Conservation (phyloP, 2,113 vertebrate species). For the Paraplagusia blochii region DNA sequence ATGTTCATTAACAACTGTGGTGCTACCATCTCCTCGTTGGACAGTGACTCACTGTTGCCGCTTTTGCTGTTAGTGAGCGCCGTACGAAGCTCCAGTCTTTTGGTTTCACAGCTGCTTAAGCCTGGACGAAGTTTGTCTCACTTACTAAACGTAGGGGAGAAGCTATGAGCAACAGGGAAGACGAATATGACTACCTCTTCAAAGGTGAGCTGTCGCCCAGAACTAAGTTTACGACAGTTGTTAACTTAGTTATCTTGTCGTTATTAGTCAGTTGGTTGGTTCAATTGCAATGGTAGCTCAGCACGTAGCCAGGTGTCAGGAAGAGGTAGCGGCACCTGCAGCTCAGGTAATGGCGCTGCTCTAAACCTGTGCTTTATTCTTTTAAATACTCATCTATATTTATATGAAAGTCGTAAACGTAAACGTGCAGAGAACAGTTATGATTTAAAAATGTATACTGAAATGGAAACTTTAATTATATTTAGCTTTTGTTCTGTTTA, state of each 20-base stretch:
- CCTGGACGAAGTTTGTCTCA: slow-evolving; percentile 50
- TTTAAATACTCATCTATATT: too few relatives aligned
- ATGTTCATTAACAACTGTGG: neutral
- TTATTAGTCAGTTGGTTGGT: neutral
- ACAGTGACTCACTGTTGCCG: neutral
- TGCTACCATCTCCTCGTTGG: fast-evolving
- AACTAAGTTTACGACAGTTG: slow-evolving; percentile 15
- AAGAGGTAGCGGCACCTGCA: slow-evolving; percentile 22
- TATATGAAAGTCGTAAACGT: too few relatives aligned
- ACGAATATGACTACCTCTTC: slow-evolving; percentile 87
- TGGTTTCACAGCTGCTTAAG: slow-evolving; percentile 26
- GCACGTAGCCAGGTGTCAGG: neutral
- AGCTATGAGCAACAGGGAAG: slow-evolving; percentile 80
- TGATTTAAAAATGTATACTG: too few relatives aligned
- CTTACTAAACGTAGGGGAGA: slow-evolving; percentile 21
- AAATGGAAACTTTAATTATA: too few relatives aligned
- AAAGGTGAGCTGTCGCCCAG: slow-evolving; percentile 75
- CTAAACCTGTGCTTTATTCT: too few relatives aligned
- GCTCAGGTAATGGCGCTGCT: too few relatives aligned
- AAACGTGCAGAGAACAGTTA: too few relatives aligned
- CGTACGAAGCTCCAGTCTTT: slow-evolving; percentile 5
- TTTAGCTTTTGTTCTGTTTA: too few relatives aligned
- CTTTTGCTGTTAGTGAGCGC: neutral
- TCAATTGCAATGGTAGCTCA: neutral
- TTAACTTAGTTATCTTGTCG: neutral